phyloP scores from a whole-genome alignment of 2,113 vertebrate species.

The Neotragus moschatus region DNA sequence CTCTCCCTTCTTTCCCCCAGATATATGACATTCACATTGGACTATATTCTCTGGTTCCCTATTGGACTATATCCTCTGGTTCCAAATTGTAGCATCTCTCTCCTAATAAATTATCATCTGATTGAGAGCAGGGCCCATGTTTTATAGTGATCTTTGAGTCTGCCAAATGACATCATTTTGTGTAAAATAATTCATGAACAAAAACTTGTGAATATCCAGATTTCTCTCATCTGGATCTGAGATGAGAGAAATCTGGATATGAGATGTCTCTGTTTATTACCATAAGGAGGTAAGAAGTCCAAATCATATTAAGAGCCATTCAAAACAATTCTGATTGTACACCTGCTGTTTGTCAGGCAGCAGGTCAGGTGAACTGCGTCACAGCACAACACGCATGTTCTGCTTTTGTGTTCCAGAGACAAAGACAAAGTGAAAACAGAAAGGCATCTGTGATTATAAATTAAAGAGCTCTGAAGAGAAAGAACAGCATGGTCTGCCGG shows the following conservation, averaged over 20 bases:
- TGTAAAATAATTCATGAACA: background rate
- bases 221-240: background rate
- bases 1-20: background rate
- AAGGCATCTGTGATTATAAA: background rate
- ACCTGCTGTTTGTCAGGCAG: background rate
- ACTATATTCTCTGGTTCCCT: background rate
- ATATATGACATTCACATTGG: background rate
- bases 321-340: background rate
- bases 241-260: background rate
- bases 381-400: background rate
- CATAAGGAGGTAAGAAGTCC: background rate
- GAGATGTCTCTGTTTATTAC: background rate
- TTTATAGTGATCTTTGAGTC: background rate
- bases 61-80: background rate
- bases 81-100: background rate
- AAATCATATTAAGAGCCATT: background rate
- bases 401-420: background rate
- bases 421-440: background rate
- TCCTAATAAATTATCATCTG: background rate
- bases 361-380: background rate
- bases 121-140: background rate
- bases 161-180: background rate
- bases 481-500: background rate
- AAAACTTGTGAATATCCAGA: background rate
- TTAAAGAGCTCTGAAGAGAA: background rate